phyloP scores from a whole-genome alignment of 2,888 invertebrate species.

The Acleris holmiana region DNA sequence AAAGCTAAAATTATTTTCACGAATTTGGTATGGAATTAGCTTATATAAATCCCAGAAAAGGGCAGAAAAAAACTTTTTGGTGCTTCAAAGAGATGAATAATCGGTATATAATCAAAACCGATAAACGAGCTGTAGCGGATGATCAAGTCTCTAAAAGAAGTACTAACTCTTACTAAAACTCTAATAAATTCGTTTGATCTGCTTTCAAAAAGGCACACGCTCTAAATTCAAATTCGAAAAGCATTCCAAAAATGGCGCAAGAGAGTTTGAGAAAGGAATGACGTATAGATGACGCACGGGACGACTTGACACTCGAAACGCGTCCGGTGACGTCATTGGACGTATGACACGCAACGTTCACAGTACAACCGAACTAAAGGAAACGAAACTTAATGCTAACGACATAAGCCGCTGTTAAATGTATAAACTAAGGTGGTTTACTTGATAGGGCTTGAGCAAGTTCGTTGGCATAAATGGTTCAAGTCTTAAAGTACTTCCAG shows the following conservation, averaged over 20 bases:
- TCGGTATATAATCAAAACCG: too few species aligned
- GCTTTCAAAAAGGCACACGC: conserved; percentile 1
- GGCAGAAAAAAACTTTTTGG: too few species aligned
- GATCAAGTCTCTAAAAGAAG: too few species aligned
- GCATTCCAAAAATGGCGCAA: conserved; percentile 47
- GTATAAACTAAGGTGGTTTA: neutral
- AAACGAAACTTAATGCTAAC: conserved; percentile 3
- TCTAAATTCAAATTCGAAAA: conserved; percentile 25
- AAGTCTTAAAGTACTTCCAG: conserved; percentile 21
- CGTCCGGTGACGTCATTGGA: conserved; percentile 67
- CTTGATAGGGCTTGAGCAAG: conserved; percentile 20
- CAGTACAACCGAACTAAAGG: neutral
- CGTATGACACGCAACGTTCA: conserved; percentile 30
- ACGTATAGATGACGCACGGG: conserved; percentile 68
- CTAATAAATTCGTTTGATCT: too few species aligned
- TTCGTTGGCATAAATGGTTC: conserved; percentile 33
- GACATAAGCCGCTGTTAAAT: neutral
- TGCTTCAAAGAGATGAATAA: too few species aligned
- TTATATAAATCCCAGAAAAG: too few species aligned
- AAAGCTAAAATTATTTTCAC: too few species aligned
- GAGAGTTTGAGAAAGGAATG: conserved; percentile 57
- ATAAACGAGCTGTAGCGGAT: too few species aligned
- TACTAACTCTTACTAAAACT: too few species aligned
- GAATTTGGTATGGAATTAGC: too few species aligned
- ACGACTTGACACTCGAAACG: conserved; percentile 54